Percentiles rank a stretch among this genome's conserved stretches.
Evolutionary conservation across 1,140 invertebrate genomes (phyloP).

Genomic region (Acyrthosiphon pisum): DNA sequence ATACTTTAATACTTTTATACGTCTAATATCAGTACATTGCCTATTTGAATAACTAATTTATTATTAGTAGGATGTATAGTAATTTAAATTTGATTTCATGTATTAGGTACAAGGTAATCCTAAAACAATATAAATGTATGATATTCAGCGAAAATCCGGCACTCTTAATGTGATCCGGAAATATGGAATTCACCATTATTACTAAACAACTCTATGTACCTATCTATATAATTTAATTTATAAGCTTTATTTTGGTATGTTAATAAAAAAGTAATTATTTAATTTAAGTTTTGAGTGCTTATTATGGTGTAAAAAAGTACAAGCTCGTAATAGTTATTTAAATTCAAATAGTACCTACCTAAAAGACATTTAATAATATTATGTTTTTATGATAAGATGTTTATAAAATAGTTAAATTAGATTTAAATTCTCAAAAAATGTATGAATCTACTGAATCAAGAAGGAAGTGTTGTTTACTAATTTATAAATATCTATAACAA

Average conservation of each 20-base stretch:
- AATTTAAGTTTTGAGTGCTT: background rate
- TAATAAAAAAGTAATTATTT: background rate
- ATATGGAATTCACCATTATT: background rate
- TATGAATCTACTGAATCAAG: background rate
- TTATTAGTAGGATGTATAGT: background rate
- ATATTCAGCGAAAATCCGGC: constrained; percentile 1
- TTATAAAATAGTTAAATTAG: background rate
- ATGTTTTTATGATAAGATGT: background rate
- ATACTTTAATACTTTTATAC: background rate
- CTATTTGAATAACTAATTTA: background rate
- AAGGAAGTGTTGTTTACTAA: background rate
- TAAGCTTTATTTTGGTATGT: background rate
- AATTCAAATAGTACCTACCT: background rate
- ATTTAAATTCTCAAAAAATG: background rate
- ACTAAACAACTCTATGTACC: background rate
- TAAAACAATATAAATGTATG: background rate
- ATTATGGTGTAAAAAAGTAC: background rate
- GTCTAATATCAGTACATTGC: background rate
- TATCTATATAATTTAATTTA: background rate
- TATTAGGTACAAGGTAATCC: background rate
- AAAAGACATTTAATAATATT: background rate
- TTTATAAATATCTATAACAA: background rate
- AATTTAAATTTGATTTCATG: background rate
- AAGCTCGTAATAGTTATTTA: too few relatives aligned
- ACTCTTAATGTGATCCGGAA: background rate